These are phyloP conservation scores for Ostrea denselamellosa DNA, from an alignment of 1,140 invertebrate genomes.

Conservation along the genomic window DNA sequence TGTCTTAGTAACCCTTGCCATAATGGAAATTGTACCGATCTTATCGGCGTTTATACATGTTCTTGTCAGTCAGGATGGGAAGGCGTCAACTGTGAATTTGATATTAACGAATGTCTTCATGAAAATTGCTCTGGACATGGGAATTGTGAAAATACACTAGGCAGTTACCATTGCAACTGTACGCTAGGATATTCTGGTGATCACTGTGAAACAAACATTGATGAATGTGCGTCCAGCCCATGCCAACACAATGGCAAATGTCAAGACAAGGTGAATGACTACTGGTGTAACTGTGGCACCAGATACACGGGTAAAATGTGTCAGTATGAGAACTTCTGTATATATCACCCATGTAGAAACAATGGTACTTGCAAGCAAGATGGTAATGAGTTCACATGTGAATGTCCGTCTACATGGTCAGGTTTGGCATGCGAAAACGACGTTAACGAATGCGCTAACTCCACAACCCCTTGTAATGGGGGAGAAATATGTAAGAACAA, in stretches of 20 bases:
- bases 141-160: not conserved
- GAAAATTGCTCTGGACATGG: slow-evolving; percentile 35
- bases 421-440: slow-evolving; percentile 92
- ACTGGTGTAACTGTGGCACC: slow-evolving; percentile 93
- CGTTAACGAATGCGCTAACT: slow-evolving; percentile 80
- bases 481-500: slow-evolving; percentile 5
- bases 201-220: slow-evolving; percentile 42
- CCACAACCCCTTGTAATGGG: not conserved
- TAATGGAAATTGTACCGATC: slow-evolving; percentile 79
- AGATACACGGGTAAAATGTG: slow-evolving; percentile 96
- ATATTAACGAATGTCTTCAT: slow-evolving; percentile 53
- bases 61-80: slow-evolving; percentile 28
- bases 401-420: slow-evolving; percentile 88
- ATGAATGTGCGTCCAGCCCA: slow-evolving; percentile 83
- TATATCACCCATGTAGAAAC: slow-evolving; percentile 88
- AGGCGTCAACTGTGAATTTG: slow-evolving; percentile 38
- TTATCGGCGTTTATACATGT: slow-evolving; percentile 57
- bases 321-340: slow-evolving; percentile 81
- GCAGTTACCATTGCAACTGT: slow-evolving; percentile 38
- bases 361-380: slow-evolving; percentile 91
- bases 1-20: slow-evolving; percentile 77
- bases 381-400: slow-evolving; percentile 90
- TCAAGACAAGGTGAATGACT: slow-evolving; percentile 94
- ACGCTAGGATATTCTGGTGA: slow-evolving; percentile 19
- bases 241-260: slow-evolving; percentile 96